Conservation (phyloP, 2,113 vertebrate genomes). For the Oncorhynchus nerka region DNA sequence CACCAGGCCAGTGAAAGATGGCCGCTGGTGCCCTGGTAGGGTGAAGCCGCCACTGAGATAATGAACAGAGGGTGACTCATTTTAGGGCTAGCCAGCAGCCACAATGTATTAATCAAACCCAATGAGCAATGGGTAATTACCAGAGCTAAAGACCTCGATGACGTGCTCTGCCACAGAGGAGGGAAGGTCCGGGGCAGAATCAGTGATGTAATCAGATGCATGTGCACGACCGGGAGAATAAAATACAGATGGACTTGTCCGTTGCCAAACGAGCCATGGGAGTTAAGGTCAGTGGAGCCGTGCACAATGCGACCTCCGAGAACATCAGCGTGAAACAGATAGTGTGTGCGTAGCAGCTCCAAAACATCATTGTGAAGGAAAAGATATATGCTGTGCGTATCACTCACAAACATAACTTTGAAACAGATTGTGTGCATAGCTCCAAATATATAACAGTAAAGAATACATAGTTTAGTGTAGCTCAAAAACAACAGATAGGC, state of each 20-base stretch:
- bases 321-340: not conserved
- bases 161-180: not conserved
- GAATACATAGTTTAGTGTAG: too few species aligned
- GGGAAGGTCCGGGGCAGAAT: too few species aligned
- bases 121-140: conserved; percentile 36
- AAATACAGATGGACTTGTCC: not conserved
- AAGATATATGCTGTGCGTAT: not conserved
- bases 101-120: conserved; percentile 38
- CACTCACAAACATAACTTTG: not conserved
- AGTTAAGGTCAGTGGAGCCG: conserved; percentile 17
- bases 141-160: not conserved
- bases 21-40: not conserved
- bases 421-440: not conserved
- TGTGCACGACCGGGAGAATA: conserved; percentile 1
- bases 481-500: too few species aligned
- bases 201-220: conserved; percentile 33
- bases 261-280: not conserved
- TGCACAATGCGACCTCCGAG: not conserved
- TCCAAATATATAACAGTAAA: not conserved
- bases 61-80: conserved; percentile 25
- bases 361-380: too few species aligned
- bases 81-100: conserved; percentile 22
- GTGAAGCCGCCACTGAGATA: conserved; percentile 22
- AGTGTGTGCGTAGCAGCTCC: not conserved
- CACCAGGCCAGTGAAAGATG: conserved; percentile 16